Evolutionary conservation across 2,113 vertebrate species (phyloP), one percentile per base, ranked within the genome.

Genomic region (Hypanus sabinus): DNA sequence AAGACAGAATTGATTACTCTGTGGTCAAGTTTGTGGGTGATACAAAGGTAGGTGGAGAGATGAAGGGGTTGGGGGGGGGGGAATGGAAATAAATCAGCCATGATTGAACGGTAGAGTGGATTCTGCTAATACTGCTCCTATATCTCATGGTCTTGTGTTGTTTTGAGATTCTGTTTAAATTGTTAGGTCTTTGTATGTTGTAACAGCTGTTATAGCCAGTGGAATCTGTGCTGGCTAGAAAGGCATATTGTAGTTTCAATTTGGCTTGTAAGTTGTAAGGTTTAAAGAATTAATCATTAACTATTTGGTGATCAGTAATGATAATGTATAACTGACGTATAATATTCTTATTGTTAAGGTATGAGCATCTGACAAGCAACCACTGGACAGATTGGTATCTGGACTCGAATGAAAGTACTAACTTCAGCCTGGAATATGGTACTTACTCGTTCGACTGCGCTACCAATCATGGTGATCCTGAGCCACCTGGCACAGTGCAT

Each of bases 341-440:
- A 18, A 65, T n/a, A 33, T 90, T 93, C 79, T 70, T 93, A 55
- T 27, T 30, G 0, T 93, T 10, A 70, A 93, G 91, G 70, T 93
- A 73, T 93, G 91, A 93, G 38, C 38, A 73, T 93, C 38, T 93
- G 70, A 93, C 20, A 38, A 93, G 12, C 91, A 55, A 93, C 70
- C 70, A 75, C 68, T 93, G 88, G 33, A 70, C 24, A 65, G 60
- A 68, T 70, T 91, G 85, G 96, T 94, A 94, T 95, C 94, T 94
- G 96, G 96, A 96, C 96, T 94, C 95, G 96, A 96, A 95, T 46
- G 55, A 73, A 73, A 96, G 96, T 95, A 96, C 95, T 96, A 94
- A 95, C 94, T 96, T 95, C 95, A 0, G 94, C 96, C 95, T 95
- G 95, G 96, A 97, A 95, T 96, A 98, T 98, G 98, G 97, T 97